Evolutionary conservation across 1,140 invertebrate species (phyloP), one percentile per base, ranked within the genome.

Genomic region (Tyrophagus putrescentiae): DNA sequence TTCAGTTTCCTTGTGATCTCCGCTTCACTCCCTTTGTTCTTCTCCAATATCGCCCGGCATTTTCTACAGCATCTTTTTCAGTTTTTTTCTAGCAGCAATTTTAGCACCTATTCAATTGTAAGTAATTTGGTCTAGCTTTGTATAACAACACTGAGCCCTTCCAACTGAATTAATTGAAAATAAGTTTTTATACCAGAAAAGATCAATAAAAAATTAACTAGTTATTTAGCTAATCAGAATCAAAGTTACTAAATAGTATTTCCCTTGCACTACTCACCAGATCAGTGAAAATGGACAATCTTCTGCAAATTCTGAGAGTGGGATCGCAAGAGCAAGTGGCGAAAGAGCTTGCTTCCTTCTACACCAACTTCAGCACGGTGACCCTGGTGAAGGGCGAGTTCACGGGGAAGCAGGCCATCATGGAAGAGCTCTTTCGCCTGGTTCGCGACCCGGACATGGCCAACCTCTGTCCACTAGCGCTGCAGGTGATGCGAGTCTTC

Each of bases 401-500:
- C 5, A 21, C 23, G 5, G 44, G 36, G 18, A 60, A 63, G 42
- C 18, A 45, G 21, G 27, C 59, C 52, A n/a, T 63, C 16, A 33
- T 57, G 1, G 62, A 61, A 16, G 6, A 18, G n/a, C 36, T 63
- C 3, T 63, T 60, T 33, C 25, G 32, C 5, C 7, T 52, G 18
- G 25, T 63, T n/a, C 25, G 50, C 3, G 58, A 63, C 34, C 58
- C 28, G 32, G 6, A 41, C 18, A n/a, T 33, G 9, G 23, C 39
- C 7, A 9, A 54, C 18, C 23, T 42, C 31, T 60, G 41, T 44
- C 9, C 16, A 16, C 6, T 58, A 7, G 68, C 62, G 50, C 59
- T 71, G 41, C 62, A 66, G 48, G 62, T 60, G 0, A 60, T 70
- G 31, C 64, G 70, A 36, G 70, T 71, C 27, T 60, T 71, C 16